Base-by-base conservation (phyloP, 2,888 invertebrate genomes). In the Drosophila acutilabella region DNA sequence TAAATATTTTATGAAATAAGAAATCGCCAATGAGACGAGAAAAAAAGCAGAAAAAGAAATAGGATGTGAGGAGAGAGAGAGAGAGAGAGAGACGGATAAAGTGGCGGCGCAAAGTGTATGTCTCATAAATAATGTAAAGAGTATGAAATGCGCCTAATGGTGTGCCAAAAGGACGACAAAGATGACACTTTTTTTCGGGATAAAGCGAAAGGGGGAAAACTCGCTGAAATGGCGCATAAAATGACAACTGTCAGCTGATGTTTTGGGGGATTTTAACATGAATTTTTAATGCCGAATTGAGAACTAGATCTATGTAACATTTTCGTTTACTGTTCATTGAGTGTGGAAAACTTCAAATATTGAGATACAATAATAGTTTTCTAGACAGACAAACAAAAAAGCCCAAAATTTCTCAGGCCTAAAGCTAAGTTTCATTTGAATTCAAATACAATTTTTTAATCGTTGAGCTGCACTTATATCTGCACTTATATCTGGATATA, bases 61-160 rank as follows among this genome's bases (percentile, higher is more conserved):
- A 18, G 18, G 3, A 11, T 18, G 18, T 3, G 11, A 11, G 42
- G 58, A 44, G 40, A 23, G 11, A 26, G 60, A 74, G 44, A 2
- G 47, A 26, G 33, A 36, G 20, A 16, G 54, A 48, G 44, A 7
- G 41, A 50, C 54, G 36, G 33, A 41, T 14, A 40, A 64, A 72
- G 52, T 20, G 52, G 50, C 64, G 47, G 56, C 67, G 48, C 78
- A 81, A 68, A 80, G 80, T 74, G 78, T 78, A 74, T 75, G 77
- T 60, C 82, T 77, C 65, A 88, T 88, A 88, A 89, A 88, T 88
- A 88, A 88, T 88, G 83, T 86, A 89, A 71, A 82, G 81, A 88
- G 88, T 87, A 88, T 81, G 89, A 86, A 87, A 82, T 80, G 89
- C 80, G 86, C 88, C 87, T 89, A 88, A 88, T 89, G 89, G 87